Conservation (phyloP, 2,113 vertebrate species). For the Monarcha castaneiventris region DNA sequence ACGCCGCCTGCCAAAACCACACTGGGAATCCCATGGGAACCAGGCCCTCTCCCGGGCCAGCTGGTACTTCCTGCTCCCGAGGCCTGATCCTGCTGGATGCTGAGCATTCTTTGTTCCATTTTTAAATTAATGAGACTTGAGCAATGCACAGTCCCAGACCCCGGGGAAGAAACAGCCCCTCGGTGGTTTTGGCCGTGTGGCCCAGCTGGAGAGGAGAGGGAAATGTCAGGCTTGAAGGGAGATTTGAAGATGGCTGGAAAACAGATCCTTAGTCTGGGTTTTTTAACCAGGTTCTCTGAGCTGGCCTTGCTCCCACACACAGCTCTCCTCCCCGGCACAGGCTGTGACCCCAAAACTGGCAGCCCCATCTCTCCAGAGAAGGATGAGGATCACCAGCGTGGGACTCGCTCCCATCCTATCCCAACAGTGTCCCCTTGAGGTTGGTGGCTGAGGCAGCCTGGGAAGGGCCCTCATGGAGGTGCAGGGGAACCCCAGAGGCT, state of each 20-base stretch:
- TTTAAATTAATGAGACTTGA: neutral
- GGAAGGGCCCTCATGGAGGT: neutral
- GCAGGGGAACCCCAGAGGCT: neutral
- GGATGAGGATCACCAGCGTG: neutral
- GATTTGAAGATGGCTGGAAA: neutral
- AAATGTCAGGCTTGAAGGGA: neutral
- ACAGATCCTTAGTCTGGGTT: rapidly evolving
- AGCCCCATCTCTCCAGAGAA: neutral
- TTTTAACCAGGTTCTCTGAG: rapidly evolving
- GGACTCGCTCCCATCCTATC: neutral
- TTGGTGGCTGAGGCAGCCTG: neutral
- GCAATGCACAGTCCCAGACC: neutral
- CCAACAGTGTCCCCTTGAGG: slow-evolving; percentile 58
- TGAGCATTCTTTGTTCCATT: slow-evolving; percentile 43
- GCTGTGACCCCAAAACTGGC: neutral
- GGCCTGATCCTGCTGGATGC: slow-evolving; percentile 60
- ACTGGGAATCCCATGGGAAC: neutral
- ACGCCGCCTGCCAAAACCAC: neutral
- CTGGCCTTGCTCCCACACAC: rapidly evolving
- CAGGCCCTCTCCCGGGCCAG: neutral
- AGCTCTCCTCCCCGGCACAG: neutral
- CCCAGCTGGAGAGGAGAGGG: neutral
- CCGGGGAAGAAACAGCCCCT: neutral
- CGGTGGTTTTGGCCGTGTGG: rapidly evolving
- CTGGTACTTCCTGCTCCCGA: slow-evolving; percentile 32